Evolutionary conservation across 2,113 vertebrate genomes (phyloP).

Genomic region (Saccopteryx bilineata): DNA sequence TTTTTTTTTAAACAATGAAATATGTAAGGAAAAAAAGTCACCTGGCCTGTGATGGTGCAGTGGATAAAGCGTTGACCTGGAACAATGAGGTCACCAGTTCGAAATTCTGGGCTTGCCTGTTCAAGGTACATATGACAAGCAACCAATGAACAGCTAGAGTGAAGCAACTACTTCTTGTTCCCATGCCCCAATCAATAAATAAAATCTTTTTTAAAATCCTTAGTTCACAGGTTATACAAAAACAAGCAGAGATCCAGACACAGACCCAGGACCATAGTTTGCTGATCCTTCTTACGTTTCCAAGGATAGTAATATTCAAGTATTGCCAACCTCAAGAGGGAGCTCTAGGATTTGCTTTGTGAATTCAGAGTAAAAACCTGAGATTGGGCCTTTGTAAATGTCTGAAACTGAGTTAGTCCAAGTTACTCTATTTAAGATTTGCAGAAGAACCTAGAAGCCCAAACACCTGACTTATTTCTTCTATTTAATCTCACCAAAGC

Average conservation of each 20-base stretch:
- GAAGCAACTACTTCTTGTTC: too few species aligned
- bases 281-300: not conserved
- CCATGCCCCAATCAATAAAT: too few species aligned
- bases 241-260: not conserved
- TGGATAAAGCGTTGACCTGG: too few species aligned
- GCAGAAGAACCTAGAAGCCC: not conserved
- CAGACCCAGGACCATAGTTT: not conserved
- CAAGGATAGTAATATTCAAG: not conserved
- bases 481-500: not conserved
- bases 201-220: not conserved
- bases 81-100: too few species aligned
- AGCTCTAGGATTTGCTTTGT: not conserved
- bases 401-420: not conserved
- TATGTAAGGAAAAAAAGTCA: not conserved
- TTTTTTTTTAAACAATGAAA: conserved; percentile 11
- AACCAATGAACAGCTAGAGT: too few species aligned
- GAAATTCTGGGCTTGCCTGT: too few species aligned
- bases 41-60: too few species aligned
- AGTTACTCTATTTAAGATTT: not conserved
- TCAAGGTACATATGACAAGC: too few species aligned
- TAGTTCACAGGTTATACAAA: not conserved
- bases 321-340: conserved; percentile 31
- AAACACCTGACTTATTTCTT: not conserved
- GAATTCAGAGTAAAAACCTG: not conserved
- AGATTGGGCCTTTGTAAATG: not conserved